phyloP scores from a whole-genome alignment of 2,888 invertebrate species.

The Marronus borbonicus region DNA sequence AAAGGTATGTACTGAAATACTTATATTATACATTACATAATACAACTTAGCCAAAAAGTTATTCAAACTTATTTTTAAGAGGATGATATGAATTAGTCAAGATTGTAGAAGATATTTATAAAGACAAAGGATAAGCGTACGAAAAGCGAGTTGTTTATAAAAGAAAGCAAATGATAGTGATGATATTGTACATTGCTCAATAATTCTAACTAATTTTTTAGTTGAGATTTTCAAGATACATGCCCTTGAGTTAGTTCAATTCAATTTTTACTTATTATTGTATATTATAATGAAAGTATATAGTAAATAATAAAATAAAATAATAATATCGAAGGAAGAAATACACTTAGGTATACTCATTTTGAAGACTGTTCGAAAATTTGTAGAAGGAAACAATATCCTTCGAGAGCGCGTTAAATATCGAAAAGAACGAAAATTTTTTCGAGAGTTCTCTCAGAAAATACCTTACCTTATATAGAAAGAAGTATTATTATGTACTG shows the following conservation, averaged over 20 bases:
- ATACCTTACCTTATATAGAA: not conserved
- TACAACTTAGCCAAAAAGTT: slow-evolving; percentile 65
- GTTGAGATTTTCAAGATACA: slow-evolving; percentile 10
- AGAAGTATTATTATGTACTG: slow-evolving; percentile 14
- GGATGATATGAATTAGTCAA: slow-evolving; percentile 60
- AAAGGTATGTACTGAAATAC: slow-evolving; percentile 53
- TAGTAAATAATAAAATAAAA: slow-evolving; percentile 3
- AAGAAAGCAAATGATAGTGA: not conserved
- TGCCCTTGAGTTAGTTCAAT: not conserved
- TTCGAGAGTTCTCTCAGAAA: not conserved
- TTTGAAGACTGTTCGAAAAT: not conserved
- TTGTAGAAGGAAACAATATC: not conserved
- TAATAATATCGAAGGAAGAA: slow-evolving; percentile 1
- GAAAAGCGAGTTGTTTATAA: too few species aligned
- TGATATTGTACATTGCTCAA: slow-evolving; percentile 69
- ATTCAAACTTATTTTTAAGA: slow-evolving; percentile 67
- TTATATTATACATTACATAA: slow-evolving; percentile 49
- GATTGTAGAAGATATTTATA: slow-evolving; percentile 63
- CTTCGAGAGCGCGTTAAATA: not conserved
- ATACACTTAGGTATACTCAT: not conserved
- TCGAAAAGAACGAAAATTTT: slow-evolving; percentile 4
- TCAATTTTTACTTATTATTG: slow-evolving; percentile 13
- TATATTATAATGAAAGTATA: slow-evolving; percentile 3
- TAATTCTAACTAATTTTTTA: slow-evolving; percentile 62
- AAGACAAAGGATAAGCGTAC: slow-evolving; percentile 61